Evolutionary conservation across 2,113 vertebrate genomes (phyloP), one percentile per base, ranked within the genome.

Genomic region (Choloepus hoffmanni): DNA sequence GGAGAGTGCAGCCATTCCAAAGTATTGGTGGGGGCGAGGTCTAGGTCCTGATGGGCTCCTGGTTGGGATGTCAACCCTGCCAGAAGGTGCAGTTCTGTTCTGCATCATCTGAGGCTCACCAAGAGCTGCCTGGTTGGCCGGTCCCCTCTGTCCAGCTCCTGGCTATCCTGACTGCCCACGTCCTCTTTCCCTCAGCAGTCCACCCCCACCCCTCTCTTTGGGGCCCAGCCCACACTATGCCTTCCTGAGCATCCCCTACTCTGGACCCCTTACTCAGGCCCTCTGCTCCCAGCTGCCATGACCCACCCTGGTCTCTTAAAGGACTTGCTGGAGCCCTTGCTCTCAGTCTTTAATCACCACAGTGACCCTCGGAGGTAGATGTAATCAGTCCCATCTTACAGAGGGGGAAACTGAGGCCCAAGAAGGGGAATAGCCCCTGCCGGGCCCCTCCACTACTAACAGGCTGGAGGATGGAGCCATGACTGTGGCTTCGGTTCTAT

Each of bases 401-500:
- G 60, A 67, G 82, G 62, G 62, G 48, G 14, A 63, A n/a, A 78
- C 84, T 30, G 36, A 81, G 55, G 68, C 43, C 40, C 28, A 26
- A 21, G 0, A 11, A 84, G 26, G 68, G 26, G 30, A 43, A 36
- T 45, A 23, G 8, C 3, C 58, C 9, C 40, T 24, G 5, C 9
- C 16, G 21, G 15, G 28, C 33, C 11, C 11, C 1, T n/a, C 4
- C 60, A n/a, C 48, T 48, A 28, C 30, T 9, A 36, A 40, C 23
- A 45, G 33, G 43, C 45, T 2, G 11, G 60, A 30, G 55, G 50
- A 78, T 9, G 10, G 18, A 2, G 26, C 8, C 40, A 65, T 26
- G 67, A n/a, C 15, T 0, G 11, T 1, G 6, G 45, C 16, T 85
- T 45, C 2, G 0, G 12, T 7, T 13, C 79, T 50, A 5, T 1